Base-by-base conservation (phyloP, 1,140 invertebrate species). In the Drosophila kanapiae region DNA sequence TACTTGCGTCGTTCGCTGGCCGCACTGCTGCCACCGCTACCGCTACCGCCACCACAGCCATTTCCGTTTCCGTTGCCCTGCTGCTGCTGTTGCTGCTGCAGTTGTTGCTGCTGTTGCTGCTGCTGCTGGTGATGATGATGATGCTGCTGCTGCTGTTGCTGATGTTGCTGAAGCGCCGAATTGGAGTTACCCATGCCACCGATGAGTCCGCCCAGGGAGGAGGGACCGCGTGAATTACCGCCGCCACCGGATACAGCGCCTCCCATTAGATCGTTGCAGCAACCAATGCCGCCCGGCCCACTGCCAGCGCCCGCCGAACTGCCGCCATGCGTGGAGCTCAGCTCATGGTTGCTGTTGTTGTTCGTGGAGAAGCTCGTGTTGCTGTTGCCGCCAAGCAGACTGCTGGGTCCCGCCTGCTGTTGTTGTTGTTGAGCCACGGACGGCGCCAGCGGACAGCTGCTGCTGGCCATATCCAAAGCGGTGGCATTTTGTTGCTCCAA, bases 1-100 rank as follows among this genome's bases (percentile, higher is more conserved):
- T 92, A 93, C 47, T 92, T 92, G 29, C 91, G 77, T 6, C 91
- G 61, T 10, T 91, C 86, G 65, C 81, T 91, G 43, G 90, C 86
- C 16, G 82, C 78, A 23, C 72, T 81, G 53, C 77, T 80, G 38
- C 79, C 75, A 31, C 78, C 78, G 16, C 69, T 64, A 23, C 72
- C 80, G 1, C 47, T 23, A 23, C 23, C 23, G 38, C 79, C 75
- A 31, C 78, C 78, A 14, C 69, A 61, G 16, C 72, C 80, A 0
- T 43, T 69, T 16, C 31, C 74, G 31, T 38, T 59, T 23, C 38
- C 65, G 53, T 56, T 56, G 1, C 48, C 65, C 0, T 56, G 68
- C 1, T 76, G 79, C 0, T 80, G 77, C 0, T 80, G 82, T 0
- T 76, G 62, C 2, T 78, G 76, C 4, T 63, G 64, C 0, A 63